phyloP scores from a whole-genome alignment of 1,140 invertebrate genomes.

The Nautilus pompilius region DNA sequence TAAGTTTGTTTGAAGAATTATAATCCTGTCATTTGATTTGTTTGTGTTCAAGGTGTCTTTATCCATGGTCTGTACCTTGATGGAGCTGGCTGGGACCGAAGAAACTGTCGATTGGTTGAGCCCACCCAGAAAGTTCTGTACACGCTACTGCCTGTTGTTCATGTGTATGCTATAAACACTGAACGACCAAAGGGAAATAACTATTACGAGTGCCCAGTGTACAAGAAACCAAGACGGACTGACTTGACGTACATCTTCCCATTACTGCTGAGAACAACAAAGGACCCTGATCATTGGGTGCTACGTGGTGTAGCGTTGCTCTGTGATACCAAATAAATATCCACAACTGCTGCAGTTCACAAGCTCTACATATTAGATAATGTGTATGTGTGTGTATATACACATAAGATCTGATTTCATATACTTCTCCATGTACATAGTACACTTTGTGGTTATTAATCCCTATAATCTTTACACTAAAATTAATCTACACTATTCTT shows the following conservation, averaged over 20 bases:
- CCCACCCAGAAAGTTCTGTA: conserved; percentile 53
- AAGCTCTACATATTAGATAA: not conserved
- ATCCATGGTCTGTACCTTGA: conserved; percentile 53
- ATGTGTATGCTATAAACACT: conserved; percentile 92
- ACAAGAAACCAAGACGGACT: conserved; percentile 88
- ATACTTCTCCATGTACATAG: not conserved
- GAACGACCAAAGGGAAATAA: conserved; percentile 71
- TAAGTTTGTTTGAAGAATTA: too few species aligned
- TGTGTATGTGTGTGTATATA: not conserved
- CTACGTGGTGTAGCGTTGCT: conserved; percentile 87
- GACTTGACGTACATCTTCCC: conserved; percentile 94
- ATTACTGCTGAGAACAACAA: conserved; percentile 77
- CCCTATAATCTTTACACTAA: not conserved
- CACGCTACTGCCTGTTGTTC: conserved; percentile 58
- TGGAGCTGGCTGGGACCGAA: conserved; percentile 53
- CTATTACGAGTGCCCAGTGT: conserved; percentile 94
- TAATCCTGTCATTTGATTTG: too few species aligned
- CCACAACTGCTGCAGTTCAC: not conserved
- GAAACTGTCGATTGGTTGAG: conserved; percentile 48
- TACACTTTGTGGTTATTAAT: not conserved
- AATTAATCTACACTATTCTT: conserved; percentile 8
- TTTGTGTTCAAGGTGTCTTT: conserved; percentile 54
- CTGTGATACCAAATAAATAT: conserved; percentile 90
- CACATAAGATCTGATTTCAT: not conserved
- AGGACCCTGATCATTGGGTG: conserved; percentile 62